Conservation (phyloP, 2,797 vertebrate species). For the Hyperoplus immaculatus region DNA sequence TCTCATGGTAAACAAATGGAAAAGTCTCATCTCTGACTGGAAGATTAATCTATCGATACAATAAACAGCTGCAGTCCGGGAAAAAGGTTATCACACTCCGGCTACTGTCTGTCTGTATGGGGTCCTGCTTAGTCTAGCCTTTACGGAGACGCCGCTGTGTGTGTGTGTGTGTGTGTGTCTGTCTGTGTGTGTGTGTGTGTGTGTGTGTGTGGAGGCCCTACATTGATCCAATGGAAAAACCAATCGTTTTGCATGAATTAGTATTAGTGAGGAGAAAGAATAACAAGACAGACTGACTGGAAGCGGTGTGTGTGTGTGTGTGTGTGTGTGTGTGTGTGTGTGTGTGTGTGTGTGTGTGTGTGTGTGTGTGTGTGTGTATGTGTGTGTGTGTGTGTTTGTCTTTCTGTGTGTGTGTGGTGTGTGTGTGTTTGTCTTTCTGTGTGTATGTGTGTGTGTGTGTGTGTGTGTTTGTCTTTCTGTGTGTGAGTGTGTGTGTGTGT, state of each 20-base stretch:
- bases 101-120: slow-evolving; percentile 61
- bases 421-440: too few relatives aligned
- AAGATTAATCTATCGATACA: slow-evolving; percentile 50
- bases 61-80: slow-evolving; percentile 46
- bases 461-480: too few relatives aligned
- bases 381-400: too few relatives aligned
- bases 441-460: too few relatives aligned
- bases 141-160: slow-evolving; percentile 57
- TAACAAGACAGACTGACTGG: neutral
- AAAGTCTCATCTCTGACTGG: slow-evolving; percentile 53
- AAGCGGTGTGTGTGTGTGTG: neutral
- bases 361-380: too few relatives aligned
- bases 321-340: too few relatives aligned
- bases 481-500: too few relatives aligned
- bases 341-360: too few relatives aligned
- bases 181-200: too few relatives aligned
- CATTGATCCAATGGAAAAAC: slow-evolving; percentile 68
- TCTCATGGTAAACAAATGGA: slow-evolving; percentile 47
- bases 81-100: slow-evolving; percentile 55
- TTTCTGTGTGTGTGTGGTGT: too few relatives aligned
- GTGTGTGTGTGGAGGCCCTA: slow-evolving; percentile 69
- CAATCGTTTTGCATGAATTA: slow-evolving; percentile 46
- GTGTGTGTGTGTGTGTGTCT: too few relatives aligned
- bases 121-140: slow-evolving; percentile 54
- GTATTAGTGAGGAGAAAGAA: neutral